phyloP scores from a whole-genome alignment of 1,140 invertebrate species.

The Bombus sylvicola region DNA sequence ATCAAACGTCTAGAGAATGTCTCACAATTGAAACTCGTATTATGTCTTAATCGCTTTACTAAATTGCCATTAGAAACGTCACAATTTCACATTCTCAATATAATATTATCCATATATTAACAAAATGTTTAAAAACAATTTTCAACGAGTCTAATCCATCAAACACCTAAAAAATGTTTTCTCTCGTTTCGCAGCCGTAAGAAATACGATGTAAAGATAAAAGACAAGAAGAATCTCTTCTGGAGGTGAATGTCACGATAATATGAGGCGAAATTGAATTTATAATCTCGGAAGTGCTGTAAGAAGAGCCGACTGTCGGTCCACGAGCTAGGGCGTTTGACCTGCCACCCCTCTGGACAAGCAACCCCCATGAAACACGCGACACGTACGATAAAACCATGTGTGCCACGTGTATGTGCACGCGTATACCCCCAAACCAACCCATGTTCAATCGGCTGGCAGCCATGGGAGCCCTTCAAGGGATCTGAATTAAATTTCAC shows the following conservation, averaged over 20 bases:
- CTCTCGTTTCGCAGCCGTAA: too few species aligned
- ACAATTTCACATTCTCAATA: too few species aligned
- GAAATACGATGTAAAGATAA: not conserved
- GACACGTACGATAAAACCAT: slow-evolving; percentile 42
- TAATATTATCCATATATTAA: too few species aligned
- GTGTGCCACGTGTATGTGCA: slow-evolving; percentile 30
- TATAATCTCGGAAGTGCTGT: slow-evolving; percentile 77
- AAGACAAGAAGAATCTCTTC: not conserved
- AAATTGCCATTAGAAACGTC: too few species aligned
- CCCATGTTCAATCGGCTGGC: slow-evolving; percentile 55
- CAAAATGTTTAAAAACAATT: too few species aligned
- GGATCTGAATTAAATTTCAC: slow-evolving; percentile 77
- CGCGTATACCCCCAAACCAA: slow-evolving; percentile 39
- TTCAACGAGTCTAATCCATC: too few species aligned
- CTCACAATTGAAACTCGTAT: too few species aligned
- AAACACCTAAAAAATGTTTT: too few species aligned
- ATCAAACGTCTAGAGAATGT: too few species aligned
- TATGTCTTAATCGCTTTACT: too few species aligned
- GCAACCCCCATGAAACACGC: slow-evolving; percentile 63
- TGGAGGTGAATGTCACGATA: too few species aligned
- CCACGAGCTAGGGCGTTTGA: slow-evolving; percentile 52
- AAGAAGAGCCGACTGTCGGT: slow-evolving; percentile 66
- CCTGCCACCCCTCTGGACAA: slow-evolving; percentile 53
- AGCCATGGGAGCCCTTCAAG: slow-evolving; percentile 55
- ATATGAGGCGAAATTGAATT: slow-evolving; percentile 71